Base-by-base conservation (phyloP, 1,140 invertebrate species). In the Choristoneura fumiferana region DNA sequence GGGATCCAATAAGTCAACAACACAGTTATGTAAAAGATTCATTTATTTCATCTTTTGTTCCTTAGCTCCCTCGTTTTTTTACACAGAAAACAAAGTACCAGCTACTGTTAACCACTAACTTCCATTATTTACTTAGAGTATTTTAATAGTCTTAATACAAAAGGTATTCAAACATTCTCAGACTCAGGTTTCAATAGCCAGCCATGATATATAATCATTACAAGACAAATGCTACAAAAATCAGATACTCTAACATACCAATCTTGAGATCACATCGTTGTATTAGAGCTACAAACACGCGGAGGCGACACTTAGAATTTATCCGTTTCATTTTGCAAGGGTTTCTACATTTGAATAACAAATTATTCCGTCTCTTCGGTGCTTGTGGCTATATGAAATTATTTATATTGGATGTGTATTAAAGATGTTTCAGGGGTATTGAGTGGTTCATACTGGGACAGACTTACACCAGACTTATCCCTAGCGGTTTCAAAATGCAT, bases 181-280 rank as follows among this genome's bases (percentile, higher is more conserved):
- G 18, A 49, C 43, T 33, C 43, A 49, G 22, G 43, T 49, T 18
- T 8, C 1, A 49, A 49, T 33, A 17, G 43, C 18, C 52, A 54
- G 52, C 52, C 52, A 36, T 18, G 29, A 15, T 6, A 29, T 29
- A 29, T n/a, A n/a, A 34, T 54, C 52, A 13, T 29, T 29, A 29
- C 22, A 53, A 53, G 52, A 36, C 52, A 54, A 34, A 53, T 29
- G 49, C 18, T 33, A 53, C 18, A 53, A 35, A 29, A 13, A 14
- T 54, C 12, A 18, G 34, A 54, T 15, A 43, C 1, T 8, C 33
- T 54, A 36, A 43, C 39, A 49, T 54, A 33, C 52, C 52, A 54
- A 54, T 54, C 52, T 12, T 54, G 52, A 54, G 52, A 54, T 54
- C 52, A 54, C 34, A 54, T 54, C 34, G 17, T 45, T 29, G 22